Evolutionary conservation across 2,888 invertebrate species (phyloP).

Genomic region (Oligia fasciuncula): DNA sequence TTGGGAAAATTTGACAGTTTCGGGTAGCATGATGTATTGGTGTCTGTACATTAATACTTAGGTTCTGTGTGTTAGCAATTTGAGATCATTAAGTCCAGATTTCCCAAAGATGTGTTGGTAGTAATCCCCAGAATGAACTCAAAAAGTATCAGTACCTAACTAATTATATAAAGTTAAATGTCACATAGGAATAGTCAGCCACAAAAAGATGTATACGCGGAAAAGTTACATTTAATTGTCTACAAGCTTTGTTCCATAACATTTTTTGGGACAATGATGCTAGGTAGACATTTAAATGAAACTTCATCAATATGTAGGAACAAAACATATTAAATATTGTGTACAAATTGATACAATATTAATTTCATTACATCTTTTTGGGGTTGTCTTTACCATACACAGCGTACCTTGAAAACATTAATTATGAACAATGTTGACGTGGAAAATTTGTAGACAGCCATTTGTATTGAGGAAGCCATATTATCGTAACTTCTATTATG

Average conservation of each 20-base stretch:
- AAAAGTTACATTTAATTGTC: background rate
- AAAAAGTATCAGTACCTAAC: background rate
- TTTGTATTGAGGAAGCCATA: constrained; percentile 29
- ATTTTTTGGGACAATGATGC: background rate
- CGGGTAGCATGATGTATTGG: too few relatives aligned
- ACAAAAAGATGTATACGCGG: background rate
- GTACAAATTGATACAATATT: background rate
- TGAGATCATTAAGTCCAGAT: background rate
- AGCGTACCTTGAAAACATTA: constrained; percentile 8
- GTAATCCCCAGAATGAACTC: too few relatives aligned
- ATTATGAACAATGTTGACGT: constrained; percentile 26
- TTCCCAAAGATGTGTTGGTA: background rate
- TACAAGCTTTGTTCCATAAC: background rate
- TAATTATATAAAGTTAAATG: background rate
- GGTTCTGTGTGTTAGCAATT: background rate
- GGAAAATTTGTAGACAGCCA: constrained; percentile 25
- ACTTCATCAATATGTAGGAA: background rate
- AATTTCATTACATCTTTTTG: background rate
- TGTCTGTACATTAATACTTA: background rate
- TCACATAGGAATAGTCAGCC: background rate
- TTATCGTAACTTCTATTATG: constrained; percentile 42
- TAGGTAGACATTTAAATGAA: background rate
- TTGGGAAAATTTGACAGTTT: too few relatives aligned
- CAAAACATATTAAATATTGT: background rate
- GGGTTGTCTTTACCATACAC: too few relatives aligned